Evolutionary conservation across 2,888 invertebrate species (phyloP).

Genomic region (Drosophila prostipennis): DNA sequence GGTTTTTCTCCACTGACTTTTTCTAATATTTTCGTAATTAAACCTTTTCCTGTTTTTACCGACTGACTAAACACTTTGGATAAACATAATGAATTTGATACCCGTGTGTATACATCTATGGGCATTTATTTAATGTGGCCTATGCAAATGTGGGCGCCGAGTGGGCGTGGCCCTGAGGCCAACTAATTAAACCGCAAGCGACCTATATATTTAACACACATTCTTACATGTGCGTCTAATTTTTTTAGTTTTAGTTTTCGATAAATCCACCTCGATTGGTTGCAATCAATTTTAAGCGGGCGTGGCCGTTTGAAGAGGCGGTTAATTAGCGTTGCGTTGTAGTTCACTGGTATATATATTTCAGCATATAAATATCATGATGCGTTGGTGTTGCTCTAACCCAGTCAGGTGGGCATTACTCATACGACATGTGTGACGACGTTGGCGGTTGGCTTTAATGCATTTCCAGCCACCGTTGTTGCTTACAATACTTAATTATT

Average conservation of each 20-base stretch:
- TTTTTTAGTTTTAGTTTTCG: slow-evolving; percentile 5
- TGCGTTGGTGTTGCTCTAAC: slow-evolving; percentile 16
- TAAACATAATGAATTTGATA: slow-evolving; percentile 31
- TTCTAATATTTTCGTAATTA: slow-evolving; percentile 59
- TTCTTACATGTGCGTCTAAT: slow-evolving; percentile 5
- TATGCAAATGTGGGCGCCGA: no score
- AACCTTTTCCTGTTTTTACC: slow-evolving; percentile 41
- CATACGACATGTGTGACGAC: slow-evolving; percentile 55
- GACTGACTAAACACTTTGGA: slow-evolving; percentile 31
- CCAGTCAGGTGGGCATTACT: slow-evolving; percentile 39
- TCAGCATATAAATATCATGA: not conserved
- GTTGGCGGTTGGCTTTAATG: slow-evolving; percentile 46
- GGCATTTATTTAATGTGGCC: slow-evolving; percentile 8
- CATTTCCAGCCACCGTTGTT: slow-evolving; percentile 1
- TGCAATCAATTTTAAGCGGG: slow-evolving; percentile 47
- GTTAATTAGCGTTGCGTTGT: slow-evolving; percentile 62
- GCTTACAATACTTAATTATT: slow-evolving; percentile 15
- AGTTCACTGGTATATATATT: not conserved
- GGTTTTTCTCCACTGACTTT: slow-evolving; percentile 2
- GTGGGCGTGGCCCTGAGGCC: slow-evolving; percentile 32
- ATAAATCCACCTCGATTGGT: slow-evolving; percentile 15
- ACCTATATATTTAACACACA: slow-evolving; percentile 24
- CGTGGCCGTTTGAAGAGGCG: slow-evolving; percentile 43
- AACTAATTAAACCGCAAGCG: slow-evolving; percentile 63
- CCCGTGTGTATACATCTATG: slow-evolving; percentile 2